Evolutionary conservation across 1,140 invertebrate species (phyloP), one percentile per base, ranked within the genome.

Genomic region (Eumaeus atala): DNA sequence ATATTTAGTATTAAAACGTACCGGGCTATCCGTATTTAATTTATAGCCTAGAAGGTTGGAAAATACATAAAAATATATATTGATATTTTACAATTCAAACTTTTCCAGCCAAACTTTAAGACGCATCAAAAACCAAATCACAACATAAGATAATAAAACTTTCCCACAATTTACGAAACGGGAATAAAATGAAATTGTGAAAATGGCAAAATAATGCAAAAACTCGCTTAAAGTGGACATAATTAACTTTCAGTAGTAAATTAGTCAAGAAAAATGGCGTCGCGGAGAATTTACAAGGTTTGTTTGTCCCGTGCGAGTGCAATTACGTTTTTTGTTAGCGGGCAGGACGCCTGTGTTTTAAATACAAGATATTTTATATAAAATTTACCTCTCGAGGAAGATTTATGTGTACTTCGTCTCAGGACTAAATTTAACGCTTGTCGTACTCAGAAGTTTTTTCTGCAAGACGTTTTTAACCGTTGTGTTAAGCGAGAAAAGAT

Each of bases 181-280:
- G 40, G 40, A 44, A 44, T 44, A 44, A 44, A 44, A 44, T 44
- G 16, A 44, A 44, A 44, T 44, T 44, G 16, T 17, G 40, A 16
- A 17, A 9, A n/a, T 37, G n/a, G n/a, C 11, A 37, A 37, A 37
- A n/a, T 44, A 44, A 44, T 44, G 40, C 14, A 44, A 44, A 9
- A 16, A 44, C 40, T 9, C 17, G 14, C 40, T 9, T 44, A 9
- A 44, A 44, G 16, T 44, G 16, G 40, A 44, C 40, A 44, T 44
- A 44, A 44, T 44, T 44, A 14, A 17, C 14, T 44, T 44, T 17
- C 12, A 17, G 14, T 44, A 12, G 40, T 44, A 44, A 44, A 44
- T 44, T 44, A 44, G 40, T 44, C 6, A 17, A 44, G 40, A 44
- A 44, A 44, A 44, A 44, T 44, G 12, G 40, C 40, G 40, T 9